Base-by-base conservation (phyloP, 2,888 invertebrate species). In the Dorcus parallelipipedus region DNA sequence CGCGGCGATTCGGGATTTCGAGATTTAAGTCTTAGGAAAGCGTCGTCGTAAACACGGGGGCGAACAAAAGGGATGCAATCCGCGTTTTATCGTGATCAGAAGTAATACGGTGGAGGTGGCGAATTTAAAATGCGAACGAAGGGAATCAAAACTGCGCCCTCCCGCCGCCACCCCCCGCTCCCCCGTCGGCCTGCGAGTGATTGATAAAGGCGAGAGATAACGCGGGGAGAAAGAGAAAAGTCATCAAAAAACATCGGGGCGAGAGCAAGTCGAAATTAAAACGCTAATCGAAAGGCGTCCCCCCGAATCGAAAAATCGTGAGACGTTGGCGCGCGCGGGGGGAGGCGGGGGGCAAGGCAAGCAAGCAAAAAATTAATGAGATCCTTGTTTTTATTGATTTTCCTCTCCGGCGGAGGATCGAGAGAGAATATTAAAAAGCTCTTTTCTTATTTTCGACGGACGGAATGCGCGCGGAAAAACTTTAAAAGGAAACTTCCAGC, bases 331-430 rank as follows among this genome's bases (percentile, higher is more conserved):
- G 8, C 14, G 14, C 14, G 14, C 33, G 8, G 17, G 39, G 14
- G 45, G 61, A 8, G 51, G 51, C 8, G 38, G 39, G 51, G 9
- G 40, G 38, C 51, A 10, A 9, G 38, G 6, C 50, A 20, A 20
- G 20, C 20, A 20, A 20, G 63, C 61, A 64, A 64, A 64, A 64
- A 64, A 64, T 64, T 64, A 64, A 62, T 58, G 64, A 62, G 64
- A 62, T 64, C 62, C 64, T 64, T 60, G 64, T 62, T 62, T 62
- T 62, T 64, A 64, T 64, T 62, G 64, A 64, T 64, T 64, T 64
- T 63, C 40, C 39, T 33, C 26, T 33, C 26, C 14, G 20, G 38
- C 40, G 51, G 51, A 20, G 14, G 38, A 49, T 38, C 38, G 49
- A 49, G 49, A 38, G 38, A 40, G 51, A 40, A 51, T 51, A 51